These are phyloP conservation scores for Macrobrachium nipponense DNA, from an alignment of 1,140 invertebrate species.

Conservation along the genomic window DNA sequence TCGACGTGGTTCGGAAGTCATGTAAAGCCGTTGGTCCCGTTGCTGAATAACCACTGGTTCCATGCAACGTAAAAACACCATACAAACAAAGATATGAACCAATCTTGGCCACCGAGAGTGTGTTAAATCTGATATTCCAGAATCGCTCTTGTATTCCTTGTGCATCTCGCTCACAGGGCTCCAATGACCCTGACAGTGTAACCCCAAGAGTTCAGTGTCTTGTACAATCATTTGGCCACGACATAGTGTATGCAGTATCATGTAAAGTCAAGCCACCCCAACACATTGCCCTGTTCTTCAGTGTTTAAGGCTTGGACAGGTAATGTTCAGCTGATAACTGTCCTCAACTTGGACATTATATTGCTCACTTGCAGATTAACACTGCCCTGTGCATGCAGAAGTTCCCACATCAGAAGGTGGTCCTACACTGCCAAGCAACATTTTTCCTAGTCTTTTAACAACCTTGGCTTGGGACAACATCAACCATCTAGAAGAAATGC, in stretches of 20 bases:
- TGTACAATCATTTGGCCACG: slow-evolving; percentile 22
- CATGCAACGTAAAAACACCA: no score
- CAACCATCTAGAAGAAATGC: slow-evolving; percentile 17
- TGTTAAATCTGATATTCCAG: no score
- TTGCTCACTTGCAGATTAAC: slow-evolving; percentile 16
- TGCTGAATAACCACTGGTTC: no score
- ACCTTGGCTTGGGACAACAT: slow-evolving; percentile 27
- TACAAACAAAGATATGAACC: no score
- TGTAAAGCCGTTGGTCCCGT: no score
- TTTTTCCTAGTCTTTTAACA: neutral
- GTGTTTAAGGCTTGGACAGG: slow-evolving; percentile 29
- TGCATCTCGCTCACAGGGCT: no score
- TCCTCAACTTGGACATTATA: slow-evolving; percentile 28
- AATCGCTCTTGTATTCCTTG: no score
- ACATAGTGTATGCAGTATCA: slow-evolving; percentile 28
- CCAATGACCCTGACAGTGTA: no score
- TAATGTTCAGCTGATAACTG: slow-evolving; percentile 28
- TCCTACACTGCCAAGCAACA: slow-evolving; percentile 19
- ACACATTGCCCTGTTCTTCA: slow-evolving; percentile 16
- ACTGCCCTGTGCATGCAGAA: slow-evolving; percentile 25
- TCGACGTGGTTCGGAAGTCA: no score
- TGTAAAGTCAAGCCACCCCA: neutral
- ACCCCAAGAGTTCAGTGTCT: slow-evolving; percentile 37
- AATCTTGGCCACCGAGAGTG: no score
- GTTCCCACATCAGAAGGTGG: slow-evolving; percentile 8